phyloP scores from a whole-genome alignment of 23 tunicate species.

The Diplosoma virens region DNA sequence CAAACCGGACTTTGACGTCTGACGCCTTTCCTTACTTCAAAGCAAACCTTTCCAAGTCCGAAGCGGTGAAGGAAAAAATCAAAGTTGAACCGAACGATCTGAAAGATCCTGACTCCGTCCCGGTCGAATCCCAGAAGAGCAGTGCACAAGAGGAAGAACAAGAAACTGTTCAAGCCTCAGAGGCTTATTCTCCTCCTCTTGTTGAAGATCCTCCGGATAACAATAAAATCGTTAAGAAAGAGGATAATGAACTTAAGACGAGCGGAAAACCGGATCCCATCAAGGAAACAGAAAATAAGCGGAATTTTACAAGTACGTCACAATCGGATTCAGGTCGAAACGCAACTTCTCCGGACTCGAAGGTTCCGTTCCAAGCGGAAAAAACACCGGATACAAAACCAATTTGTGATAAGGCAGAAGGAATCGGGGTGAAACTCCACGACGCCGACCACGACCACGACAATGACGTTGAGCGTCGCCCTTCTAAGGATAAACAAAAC shows the following conservation, averaged over 20 bases:
- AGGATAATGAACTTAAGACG: neutral
- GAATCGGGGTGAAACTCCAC: too few relatives aligned
- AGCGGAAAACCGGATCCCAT: neutral
- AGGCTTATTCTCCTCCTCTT: neutral
- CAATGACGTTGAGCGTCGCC: too few relatives aligned
- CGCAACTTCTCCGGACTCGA: too few relatives aligned
- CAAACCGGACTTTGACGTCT: conserved; percentile 33
- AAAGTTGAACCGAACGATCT: neutral
- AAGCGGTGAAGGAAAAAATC: neutral
- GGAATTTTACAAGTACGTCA: too few relatives aligned
- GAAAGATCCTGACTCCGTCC: neutral
- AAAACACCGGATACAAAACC: too few relatives aligned
- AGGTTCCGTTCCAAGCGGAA: too few relatives aligned
- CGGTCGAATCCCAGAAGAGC: neutral
- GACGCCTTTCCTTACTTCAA: neutral
- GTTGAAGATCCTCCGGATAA: conserved; percentile 1
- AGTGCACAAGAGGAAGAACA: neutral
- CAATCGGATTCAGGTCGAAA: too few relatives aligned
- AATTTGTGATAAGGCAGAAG: too few relatives aligned
- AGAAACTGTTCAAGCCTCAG: neutral
- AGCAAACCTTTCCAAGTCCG: too few relatives aligned
- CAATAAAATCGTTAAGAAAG: neutral
- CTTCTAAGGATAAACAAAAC: too few relatives aligned
- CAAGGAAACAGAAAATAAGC: too few relatives aligned
- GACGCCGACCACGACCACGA: too few relatives aligned